Evolutionary conservation across 2,797 vertebrate genomes (phyloP), one percentile per base, ranked within the genome.

Genomic region (Microcaecilia unicolor): DNA sequence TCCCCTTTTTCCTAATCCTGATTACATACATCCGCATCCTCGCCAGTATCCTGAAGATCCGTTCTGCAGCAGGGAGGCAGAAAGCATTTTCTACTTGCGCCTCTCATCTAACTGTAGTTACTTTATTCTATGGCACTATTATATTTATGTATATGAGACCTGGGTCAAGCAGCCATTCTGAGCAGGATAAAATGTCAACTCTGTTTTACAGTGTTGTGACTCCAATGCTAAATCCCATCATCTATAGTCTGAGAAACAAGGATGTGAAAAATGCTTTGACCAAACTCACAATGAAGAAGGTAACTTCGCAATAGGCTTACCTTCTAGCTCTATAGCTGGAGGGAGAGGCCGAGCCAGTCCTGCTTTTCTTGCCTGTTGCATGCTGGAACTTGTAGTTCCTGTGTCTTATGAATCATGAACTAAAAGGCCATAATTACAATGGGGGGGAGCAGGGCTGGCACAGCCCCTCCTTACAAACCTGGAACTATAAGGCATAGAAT

Each of bases 21-120:
- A 22, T 36, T 10, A 44, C 41, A 3, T 44, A 44, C 28, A 27
- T 22, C 3, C 44, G 25, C 10, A 44, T 44, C 5, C 44, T 44
- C 22, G 16, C 14, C 13, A 44, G 18, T 27, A 44, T 44, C 15
- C 22, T 44, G 4, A 44, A 36, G 33, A 44, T 44, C 13, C 20
- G 15, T 4, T 29, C 41, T 15, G 29, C 33, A 4, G 26, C n/a
- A 9, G 41, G 41, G 6, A 17, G 14, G 27, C 44, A 15, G 4
- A 44, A 44, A 14, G 33, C 33, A 14, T 44, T 44, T 14, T 44
- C 41, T 11, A 44, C 41, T 2, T 44, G 41, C 36, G 32, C 32
- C 15, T 44, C 41, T 7, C 41, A 44, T 13, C 27, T 43, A 8
- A n/a, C 22, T 18, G 32, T 34, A 8, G 40, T 43, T 4, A 11